These are phyloP conservation scores for Polyploca ridens DNA, from an alignment of 2,888 invertebrate species.

Conservation along the genomic window DNA sequence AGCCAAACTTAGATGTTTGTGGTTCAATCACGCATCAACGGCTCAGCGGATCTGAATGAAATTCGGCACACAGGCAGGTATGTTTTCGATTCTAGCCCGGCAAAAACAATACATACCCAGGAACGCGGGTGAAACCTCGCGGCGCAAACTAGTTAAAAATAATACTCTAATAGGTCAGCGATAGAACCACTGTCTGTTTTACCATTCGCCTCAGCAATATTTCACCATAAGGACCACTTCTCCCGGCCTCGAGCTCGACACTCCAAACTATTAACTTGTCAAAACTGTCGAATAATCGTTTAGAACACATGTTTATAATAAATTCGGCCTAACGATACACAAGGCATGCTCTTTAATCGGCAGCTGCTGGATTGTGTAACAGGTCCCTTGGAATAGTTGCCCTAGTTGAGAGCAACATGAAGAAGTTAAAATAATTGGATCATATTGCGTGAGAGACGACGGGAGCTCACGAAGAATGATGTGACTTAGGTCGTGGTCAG, in stretches of 20 bases:
- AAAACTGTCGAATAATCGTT: conserved; percentile 8
- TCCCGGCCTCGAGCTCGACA: background rate
- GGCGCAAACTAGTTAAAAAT: no score
- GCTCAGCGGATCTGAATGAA: no score
- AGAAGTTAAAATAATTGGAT: background rate
- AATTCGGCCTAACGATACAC: conserved; percentile 1
- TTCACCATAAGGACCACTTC: background rate
- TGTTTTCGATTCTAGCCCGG: no score
- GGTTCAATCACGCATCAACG: no score
- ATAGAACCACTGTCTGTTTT: background rate
- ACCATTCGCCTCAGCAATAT: background rate
- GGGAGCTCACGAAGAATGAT: no score
- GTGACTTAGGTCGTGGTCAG: no score
- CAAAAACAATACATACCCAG: no score
- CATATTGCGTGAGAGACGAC: no score
- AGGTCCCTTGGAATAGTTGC: conserved; percentile 6
- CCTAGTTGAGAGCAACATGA: background rate
- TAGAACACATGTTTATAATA: conserved; percentile 4
- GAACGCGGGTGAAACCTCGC: no score
- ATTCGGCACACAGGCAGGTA: no score
- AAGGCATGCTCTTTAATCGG: conserved; percentile 1
- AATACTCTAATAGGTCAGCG: background rate
- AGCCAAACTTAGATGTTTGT: no score
- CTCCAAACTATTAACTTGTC: conserved; percentile 6
- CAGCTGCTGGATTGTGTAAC: background rate